Evolutionary conservation across 37 sponge, comb jelly and placozoan species (phyloP), one percentile per base, ranked within the genome.

Genomic region (Aphrocallistes beatrix): DNA sequence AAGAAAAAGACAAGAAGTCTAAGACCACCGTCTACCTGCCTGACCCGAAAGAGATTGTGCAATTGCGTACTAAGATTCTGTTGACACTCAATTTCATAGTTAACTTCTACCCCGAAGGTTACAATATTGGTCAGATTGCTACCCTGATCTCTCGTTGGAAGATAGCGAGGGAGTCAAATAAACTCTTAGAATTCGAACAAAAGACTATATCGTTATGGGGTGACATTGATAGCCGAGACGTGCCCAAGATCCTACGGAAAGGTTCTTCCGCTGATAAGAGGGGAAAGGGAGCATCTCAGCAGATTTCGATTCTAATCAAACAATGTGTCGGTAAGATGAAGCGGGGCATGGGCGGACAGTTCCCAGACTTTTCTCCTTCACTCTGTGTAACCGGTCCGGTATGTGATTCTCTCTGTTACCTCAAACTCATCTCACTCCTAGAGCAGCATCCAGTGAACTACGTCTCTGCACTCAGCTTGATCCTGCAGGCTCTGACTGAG

Each of bases 121-220:
- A 60, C 75, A 60, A 60, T 60, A 60, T 60, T 6, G 75, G 75
- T 19, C 75, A 60, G 75, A 60, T 60, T 13, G 75, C 28, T 19
- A 60, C 75, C 6, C 75, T 60, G n/a, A 60, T 60, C 21, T 60
- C 75, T 25, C 75, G 75, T 13, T 60, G 75, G 75, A 60, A 60
- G n/a, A 60, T 13, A 19, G 75, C 75, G 6, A 60, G 75, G 34
- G 75, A 60, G 8, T 60, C 75, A 6, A n/a, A n/a, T n/a, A 60
- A 60, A 60, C 34, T 60, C 28, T 60, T 60, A 60, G 75, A 60
- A 25, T 60, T 60, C 75, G 75, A 60, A 30, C n/a, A 25, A 30
- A 60, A 60, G 34, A 60, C 75, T 1, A 60, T 60, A 3, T 60
- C 75, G 6, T 60, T 60, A 28, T 60, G 10, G 28, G 75, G 75